phyloP scores from a whole-genome alignment of 2,113 vertebrate genomes.

The Melozone crissalis region DNA sequence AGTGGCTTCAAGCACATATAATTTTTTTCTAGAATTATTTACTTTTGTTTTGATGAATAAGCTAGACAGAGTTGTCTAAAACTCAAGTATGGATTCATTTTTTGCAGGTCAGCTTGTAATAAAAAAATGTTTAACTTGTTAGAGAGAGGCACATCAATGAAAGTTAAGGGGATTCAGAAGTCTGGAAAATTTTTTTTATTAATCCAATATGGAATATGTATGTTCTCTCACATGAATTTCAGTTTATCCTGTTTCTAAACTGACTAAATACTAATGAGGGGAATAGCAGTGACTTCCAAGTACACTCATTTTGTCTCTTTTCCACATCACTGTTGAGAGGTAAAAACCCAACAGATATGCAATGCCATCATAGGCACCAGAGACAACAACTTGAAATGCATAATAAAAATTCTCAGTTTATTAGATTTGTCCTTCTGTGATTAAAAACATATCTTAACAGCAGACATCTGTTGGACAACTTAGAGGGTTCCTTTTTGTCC shows the following conservation, averaged over 20 bases:
- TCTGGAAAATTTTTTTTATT: constrained; percentile 70
- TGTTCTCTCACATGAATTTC: not conserved
- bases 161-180: constrained; percentile 66
- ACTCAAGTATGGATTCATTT: constrained; percentile 56
- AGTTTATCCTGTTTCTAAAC: not conserved
- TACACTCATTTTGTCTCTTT: not conserved
- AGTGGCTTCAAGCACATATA: constrained; percentile 62
- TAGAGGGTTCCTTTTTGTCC: constrained; percentile 4
- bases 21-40: constrained; percentile 61
- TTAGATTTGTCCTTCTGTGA: constrained; percentile 22
- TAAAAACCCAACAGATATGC: not conserved
- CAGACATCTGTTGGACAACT: constrained; percentile 59
- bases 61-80: constrained; percentile 49
- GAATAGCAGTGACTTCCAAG: not conserved
- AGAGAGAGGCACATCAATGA: constrained; percentile 57
- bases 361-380: not conserved
- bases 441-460: constrained; percentile 49
- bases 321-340: not conserved
- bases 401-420: constrained; percentile 27
- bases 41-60: constrained; percentile 65
- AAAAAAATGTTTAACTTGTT: constrained; percentile 56
- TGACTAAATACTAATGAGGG: not conserved
- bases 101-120: constrained; percentile 56
- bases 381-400: not conserved
- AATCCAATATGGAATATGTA: constrained; percentile 41